Conservation (phyloP, 2,888 invertebrate genomes). For the Caradrina kadenii region DNA sequence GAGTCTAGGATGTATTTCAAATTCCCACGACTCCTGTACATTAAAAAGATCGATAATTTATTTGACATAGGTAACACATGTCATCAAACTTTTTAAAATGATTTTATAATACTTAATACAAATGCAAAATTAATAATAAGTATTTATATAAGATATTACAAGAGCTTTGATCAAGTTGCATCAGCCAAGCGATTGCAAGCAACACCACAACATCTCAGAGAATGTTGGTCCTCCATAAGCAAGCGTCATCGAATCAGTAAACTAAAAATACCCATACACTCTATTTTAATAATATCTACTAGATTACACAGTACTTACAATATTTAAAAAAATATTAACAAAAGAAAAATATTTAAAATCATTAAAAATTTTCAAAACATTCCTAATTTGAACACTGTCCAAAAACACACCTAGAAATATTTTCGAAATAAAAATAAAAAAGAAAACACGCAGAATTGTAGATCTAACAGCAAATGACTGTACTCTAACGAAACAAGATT, state of each 20-base stretch:
- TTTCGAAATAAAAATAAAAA: background rate
- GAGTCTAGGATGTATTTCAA: background rate
- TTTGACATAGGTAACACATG: slow-evolving; percentile 15
- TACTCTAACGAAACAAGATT: slow-evolving; percentile 6
- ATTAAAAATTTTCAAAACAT: no score
- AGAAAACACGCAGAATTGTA: background rate
- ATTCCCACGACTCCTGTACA: background rate
- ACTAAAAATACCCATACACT: background rate
- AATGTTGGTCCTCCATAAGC: slow-evolving; percentile 38
- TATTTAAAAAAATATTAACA: background rate
- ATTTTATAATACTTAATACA: slow-evolving; percentile 37
- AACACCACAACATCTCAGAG: slow-evolving; percentile 36
- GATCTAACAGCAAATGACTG: slow-evolving; percentile 12
- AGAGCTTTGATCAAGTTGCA: slow-evolving; percentile 68
- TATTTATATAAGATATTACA: slow-evolving; percentile 48
- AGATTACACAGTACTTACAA: background rate
- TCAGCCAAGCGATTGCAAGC: slow-evolving; percentile 74
- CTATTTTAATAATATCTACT: background rate
- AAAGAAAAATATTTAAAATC: background rate
- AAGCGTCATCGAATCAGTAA: slow-evolving; percentile 31
- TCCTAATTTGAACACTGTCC: background rate
- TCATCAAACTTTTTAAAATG: background rate
- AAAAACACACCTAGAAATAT: background rate
- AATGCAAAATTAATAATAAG: slow-evolving; percentile 35
- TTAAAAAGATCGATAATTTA: background rate